Evolutionary conservation across 2,888 invertebrate species (phyloP).

Genomic region (Campoletis raptor): DNA sequence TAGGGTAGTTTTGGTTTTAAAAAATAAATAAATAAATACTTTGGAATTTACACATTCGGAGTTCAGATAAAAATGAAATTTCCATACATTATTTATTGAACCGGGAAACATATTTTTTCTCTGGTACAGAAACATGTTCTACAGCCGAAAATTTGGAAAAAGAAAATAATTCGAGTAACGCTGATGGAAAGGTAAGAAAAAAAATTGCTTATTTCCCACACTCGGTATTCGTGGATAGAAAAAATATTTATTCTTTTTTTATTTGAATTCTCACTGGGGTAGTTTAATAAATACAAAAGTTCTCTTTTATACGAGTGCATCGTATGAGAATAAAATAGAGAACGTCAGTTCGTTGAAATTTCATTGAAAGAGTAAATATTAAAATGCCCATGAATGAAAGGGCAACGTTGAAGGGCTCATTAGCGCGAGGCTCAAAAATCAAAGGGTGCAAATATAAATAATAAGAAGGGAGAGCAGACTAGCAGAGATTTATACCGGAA

Average conservation of each 20-base stretch:
- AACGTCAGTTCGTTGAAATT: conserved; percentile 53
- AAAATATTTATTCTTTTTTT: conserved; percentile 45
- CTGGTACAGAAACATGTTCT: background rate
- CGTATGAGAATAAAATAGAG: conserved; percentile 24
- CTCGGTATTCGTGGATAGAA: background rate
- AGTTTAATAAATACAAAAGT: conserved; percentile 53
- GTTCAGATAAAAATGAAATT: no score
- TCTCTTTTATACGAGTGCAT: conserved; percentile 62
- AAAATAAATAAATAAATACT: no score
- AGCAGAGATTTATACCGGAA: conserved; percentile 53
- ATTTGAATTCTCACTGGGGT: conserved; percentile 55
- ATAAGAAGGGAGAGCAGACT: conserved; percentile 1
- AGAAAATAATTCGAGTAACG: background rate
- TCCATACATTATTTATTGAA: no score
- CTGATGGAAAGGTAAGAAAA: background rate
- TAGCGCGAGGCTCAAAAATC: conserved; percentile 60
- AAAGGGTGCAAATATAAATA: conserved; percentile 24
- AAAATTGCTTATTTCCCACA: background rate
- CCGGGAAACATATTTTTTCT: background rate
- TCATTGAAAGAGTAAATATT: conserved; percentile 74
- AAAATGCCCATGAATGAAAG: conserved; percentile 43
- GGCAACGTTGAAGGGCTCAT: conserved; percentile 66
- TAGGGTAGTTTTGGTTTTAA: no score
- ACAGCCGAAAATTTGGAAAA: background rate
- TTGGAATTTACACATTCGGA: no score